Evolutionary conservation across 1,140 invertebrate genomes (phyloP), one percentile per base, ranked within the genome.

Genomic region (Acromyrmex echinatior): DNA sequence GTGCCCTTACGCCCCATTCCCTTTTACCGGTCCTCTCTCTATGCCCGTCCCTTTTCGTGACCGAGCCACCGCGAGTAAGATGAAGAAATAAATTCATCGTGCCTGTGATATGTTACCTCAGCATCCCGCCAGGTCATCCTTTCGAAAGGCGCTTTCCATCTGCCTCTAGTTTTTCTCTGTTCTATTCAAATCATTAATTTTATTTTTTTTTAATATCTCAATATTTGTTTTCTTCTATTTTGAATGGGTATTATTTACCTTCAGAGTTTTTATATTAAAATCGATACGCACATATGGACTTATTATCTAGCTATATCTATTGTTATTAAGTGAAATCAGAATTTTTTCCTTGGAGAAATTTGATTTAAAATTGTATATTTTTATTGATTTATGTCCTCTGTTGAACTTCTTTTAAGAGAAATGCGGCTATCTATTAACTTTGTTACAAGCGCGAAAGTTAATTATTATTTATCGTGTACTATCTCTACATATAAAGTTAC

Each of bases 71-170:
- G 77, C 68, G 74, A 81, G 70, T 68, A 87, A 49, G 60, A 87
- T 80, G 63, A 81, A 89, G 85, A 87, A 77, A 89, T 90, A 87
- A 77, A 89, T 90, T 87, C 65, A 21, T 84, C 58, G 35, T 80
- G 84, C 66, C 82, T 89, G 65, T 49, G 87, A 71, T 88, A 39
- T 73, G 60, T 49, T 12, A 12, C 53, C 68, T 10, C 73, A 71
- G 35, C 51, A 71, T 81, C 78, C 18, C 68, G 21, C 65, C 66
- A 16, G 35, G 21, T 74, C 56, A 68, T 84, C 80, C 39, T 82
- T 35, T 76, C 80, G 39, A 31, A 51, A 62, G 35, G n/a, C 53
- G 25, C 18, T 62, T 74, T 45, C 70, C 70, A 84, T 84, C 56
- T 84, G 80, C 70, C 39, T 70, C 49, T 45, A 18, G 39, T 35